A percentile compares a stretch with the other conserved stretches of the same genome.
Evolutionary conservation across 2,113 vertebrate species (phyloP).

Genomic region (Cinclus mexicanus): DNA sequence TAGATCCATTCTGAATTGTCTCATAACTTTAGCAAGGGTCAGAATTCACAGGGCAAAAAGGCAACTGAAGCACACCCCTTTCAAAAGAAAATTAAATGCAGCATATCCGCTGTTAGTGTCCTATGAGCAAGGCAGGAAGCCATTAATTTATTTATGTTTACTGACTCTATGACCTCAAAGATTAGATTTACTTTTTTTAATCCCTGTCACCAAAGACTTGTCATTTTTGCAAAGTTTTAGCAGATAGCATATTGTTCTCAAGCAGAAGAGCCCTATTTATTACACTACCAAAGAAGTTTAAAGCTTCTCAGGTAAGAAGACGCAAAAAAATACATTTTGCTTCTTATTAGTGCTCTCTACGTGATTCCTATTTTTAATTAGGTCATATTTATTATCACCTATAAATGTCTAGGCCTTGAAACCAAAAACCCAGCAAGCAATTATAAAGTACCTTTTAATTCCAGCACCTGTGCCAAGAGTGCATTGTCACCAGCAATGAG

Average conservation of each 20-base stretch:
- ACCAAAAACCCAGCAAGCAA: neutral
- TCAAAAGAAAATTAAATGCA: neutral
- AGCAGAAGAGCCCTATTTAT: neutral
- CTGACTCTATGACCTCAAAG: neutral
- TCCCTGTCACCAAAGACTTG: neutral
- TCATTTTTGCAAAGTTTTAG: neutral
- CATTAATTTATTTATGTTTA: neutral
- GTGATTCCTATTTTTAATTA: neutral
- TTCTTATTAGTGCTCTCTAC: neutral
- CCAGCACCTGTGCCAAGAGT: slow-evolving; percentile 84
- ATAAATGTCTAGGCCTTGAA: neutral
- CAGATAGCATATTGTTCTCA: neutral
- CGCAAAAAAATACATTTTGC: neutral
- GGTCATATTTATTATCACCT: neutral
- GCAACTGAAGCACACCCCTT: neutral
- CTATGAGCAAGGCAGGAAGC: neutral
- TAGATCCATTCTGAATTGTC: neutral
- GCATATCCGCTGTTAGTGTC: neutral
- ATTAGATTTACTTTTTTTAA: neutral
- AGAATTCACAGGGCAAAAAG: neutral
- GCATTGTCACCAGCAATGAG: slow-evolving; percentile 86
- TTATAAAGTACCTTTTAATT: slow-evolving; percentile 85
- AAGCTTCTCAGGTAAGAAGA: neutral
- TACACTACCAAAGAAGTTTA: neutral
- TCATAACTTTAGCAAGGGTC: neutral